Conservation (phyloP, 2,888 invertebrate species). For the Adelognathus sp. region DNA sequence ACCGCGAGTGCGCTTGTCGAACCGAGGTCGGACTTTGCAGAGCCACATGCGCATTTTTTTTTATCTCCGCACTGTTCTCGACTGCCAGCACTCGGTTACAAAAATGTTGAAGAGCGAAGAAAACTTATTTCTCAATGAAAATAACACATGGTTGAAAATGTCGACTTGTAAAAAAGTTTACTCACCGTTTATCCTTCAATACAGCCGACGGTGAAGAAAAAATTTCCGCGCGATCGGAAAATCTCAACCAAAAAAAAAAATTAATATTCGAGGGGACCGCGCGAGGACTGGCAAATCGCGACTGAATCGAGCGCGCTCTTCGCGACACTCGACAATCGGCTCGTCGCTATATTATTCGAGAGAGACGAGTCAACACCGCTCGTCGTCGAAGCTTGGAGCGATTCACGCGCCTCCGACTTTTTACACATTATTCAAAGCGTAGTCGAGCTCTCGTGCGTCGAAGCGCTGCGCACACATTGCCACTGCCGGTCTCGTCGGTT, state of each 20-base stretch:
- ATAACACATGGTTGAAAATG: neutral
- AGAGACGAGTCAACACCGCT: neutral
- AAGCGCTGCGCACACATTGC: constrained; percentile 17
- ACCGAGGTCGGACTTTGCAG: constrained; percentile 15
- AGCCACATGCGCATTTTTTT: neutral
- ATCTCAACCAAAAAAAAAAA: constrained; percentile 37
- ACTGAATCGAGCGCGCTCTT: constrained; percentile 51
- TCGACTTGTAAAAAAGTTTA: neutral
- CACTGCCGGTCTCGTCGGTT: constrained; percentile 44
- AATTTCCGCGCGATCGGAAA: neutral
- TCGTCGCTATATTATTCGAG: constrained; percentile 10
- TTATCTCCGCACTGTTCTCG: neutral
- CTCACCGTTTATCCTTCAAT: constrained; percentile 41
- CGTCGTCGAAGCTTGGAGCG: constrained; percentile 12
- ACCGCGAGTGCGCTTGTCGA: constrained; percentile 17
- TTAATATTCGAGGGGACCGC: constrained; percentile 46
- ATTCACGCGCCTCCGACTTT: constrained; percentile 45
- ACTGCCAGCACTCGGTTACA: neutral
- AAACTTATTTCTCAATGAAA: neutral
- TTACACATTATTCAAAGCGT: neutral
- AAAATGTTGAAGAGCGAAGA: neutral
- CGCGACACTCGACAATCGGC: constrained; percentile 45
- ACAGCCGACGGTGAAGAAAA: constrained; percentile 14
- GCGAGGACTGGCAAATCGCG: constrained; percentile 48
- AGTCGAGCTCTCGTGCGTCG: neutral